A percentile compares a stretch with the other conserved stretches of the same genome.
Evolutionary conservation across 2,797 vertebrate species (phyloP).

Genomic region (Hemibagrus guttatus): DNA sequence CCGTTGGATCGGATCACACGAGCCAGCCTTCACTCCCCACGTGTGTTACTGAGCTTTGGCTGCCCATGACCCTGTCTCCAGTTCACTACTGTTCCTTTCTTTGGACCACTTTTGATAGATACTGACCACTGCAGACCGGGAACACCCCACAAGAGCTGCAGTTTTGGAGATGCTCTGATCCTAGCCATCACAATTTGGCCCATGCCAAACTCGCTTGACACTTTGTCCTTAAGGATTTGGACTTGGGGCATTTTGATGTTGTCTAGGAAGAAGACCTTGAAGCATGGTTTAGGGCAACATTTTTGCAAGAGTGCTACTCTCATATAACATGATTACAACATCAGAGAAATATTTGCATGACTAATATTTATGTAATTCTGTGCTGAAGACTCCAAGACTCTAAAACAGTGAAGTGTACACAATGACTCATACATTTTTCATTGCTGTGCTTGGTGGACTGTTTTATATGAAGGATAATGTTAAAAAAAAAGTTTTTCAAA

Average conservation of each 20-base stretch:
- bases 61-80: too few relatives aligned
- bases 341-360: background rate
- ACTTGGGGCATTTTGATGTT: background rate
- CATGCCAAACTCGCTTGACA: too few relatives aligned
- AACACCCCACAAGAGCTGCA: too few relatives aligned
- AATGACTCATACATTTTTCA: background rate
- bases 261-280: background rate
- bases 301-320: background rate
- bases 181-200: too few relatives aligned
- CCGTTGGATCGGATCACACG: too few relatives aligned
- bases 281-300: background rate
- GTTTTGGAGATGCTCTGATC: too few relatives aligned
- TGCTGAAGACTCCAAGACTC: background rate
- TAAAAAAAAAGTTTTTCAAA: background rate
- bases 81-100: too few relatives aligned
- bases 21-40: too few relatives aligned
- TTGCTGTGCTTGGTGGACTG: background rate
- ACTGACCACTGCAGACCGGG: too few relatives aligned
- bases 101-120: too few relatives aligned
- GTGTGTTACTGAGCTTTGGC: too few relatives aligned
- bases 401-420: background rate
- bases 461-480: background rate
- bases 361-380: background rate
- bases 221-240: background rate
- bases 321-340: background rate